Base-by-base conservation (phyloP, 1,140 invertebrate genomes). In the Galleria mellonella region DNA sequence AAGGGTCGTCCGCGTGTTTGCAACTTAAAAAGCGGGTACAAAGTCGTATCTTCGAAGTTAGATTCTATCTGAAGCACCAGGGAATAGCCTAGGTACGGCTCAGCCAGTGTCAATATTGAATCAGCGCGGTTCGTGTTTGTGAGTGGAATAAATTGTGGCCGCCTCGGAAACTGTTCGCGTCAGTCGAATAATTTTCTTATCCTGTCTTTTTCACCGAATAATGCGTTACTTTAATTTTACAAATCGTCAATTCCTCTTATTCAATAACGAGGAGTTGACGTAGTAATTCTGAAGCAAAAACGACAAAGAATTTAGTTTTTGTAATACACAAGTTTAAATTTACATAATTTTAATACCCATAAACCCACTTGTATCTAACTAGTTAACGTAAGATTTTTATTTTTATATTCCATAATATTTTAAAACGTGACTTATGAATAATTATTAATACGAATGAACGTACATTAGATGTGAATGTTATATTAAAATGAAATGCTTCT, bases 51-150 rank as follows among this genome's bases (percentile, higher is more conserved):
- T 54, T 48, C 44, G 43, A 47, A 61, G 57, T 58, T 58, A 53
- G 51, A 55, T 55, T 62, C 47, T 49, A 62, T 58, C 59, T 57
- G 50, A 59, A 74, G 55, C 67, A 62, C 66, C 39, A 47, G 62
- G 62, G 62, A 70, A 64, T 72, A 59, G 57, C 51, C 63, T 72
- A 70, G 63, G 61, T 63, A 58, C 46, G 42, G 23, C 55, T 37
- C 43, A 58, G 56, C 64, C 51, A 56, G 53, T 66, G 66, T 79
- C 72, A 79, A 76, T 79, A 76, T 76, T 79, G 66, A 72, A 76
- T 67, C 65, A 72, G 59, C 60, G 40, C 56, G 54, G 62, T 46
- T 69, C 62, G 59, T 69, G 68, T 73, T 73, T 72, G 68, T 74
- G 66, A 66, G 68, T 53, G 54, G 72, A 74, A 76, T 74, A 72